Evolutionary conservation across 2,888 invertebrate species (phyloP).

Genomic region (Listrodromus nycthemerus): DNA sequence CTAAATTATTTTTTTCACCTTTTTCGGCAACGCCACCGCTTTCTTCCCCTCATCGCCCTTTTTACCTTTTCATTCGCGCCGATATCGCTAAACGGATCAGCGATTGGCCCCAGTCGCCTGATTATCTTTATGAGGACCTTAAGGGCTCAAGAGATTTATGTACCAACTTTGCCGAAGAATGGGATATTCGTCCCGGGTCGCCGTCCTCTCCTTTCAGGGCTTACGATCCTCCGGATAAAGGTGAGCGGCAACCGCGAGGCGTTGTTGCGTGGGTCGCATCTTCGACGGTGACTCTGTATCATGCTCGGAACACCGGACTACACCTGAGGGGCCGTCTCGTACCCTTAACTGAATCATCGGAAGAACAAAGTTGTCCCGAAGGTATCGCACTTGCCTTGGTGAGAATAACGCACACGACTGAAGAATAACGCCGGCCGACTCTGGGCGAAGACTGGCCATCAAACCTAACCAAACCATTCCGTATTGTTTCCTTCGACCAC

Average conservation of each 20-base stretch:
- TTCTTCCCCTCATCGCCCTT: slow-evolving; percentile 4
- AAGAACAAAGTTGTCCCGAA: neutral
- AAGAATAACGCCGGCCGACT: too few relatives aligned
- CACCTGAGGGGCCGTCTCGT: neutral
- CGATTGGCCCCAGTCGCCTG: slow-evolving; percentile 73
- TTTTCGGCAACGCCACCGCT: slow-evolving; percentile 15
- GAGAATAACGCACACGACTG: too few relatives aligned
- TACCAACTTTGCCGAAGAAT: slow-evolving; percentile 49
- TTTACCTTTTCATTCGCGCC: slow-evolving; percentile 67
- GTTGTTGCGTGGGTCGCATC: neutral
- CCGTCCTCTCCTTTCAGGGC: neutral
- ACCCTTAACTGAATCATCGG: neutral
- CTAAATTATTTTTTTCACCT: slow-evolving; percentile 46
- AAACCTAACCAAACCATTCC: too few relatives aligned
- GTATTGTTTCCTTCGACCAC: too few relatives aligned
- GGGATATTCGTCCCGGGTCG: slow-evolving; percentile 33
- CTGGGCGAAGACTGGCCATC: too few relatives aligned
- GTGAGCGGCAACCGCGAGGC: neutral
- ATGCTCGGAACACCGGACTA: neutral
- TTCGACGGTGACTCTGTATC: neutral
- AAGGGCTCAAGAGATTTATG: slow-evolving; percentile 70
- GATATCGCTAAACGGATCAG: slow-evolving; percentile 77
- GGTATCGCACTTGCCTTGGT: neutral
- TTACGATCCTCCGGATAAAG: neutral
- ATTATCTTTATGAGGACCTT: slow-evolving; percentile 76